Evolutionary conservation across 1,140 invertebrate genomes (phyloP).

Genomic region (Pomacea maculata): DNA sequence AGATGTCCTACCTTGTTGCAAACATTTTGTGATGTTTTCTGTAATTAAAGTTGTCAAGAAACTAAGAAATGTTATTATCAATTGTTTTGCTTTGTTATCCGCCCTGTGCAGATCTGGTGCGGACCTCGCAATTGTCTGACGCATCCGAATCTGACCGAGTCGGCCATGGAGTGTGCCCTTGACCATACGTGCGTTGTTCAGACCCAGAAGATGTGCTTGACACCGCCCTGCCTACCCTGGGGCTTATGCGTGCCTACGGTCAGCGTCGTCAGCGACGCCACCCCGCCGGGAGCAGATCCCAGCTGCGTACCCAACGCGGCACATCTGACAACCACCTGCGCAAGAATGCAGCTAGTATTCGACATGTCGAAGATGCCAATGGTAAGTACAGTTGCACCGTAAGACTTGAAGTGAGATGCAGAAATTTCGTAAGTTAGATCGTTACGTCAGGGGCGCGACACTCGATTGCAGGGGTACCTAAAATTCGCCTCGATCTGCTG

Average conservation of each 20-base stretch:
- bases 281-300: constrained; percentile 76
- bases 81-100: no score
- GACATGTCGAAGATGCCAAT: constrained; percentile 70
- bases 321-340: constrained; percentile 76
- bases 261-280: constrained; percentile 77
- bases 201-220: constrained; percentile 73
- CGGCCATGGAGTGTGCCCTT: constrained; percentile 41
- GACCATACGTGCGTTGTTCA: constrained; percentile 58
- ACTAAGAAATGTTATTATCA: no score
- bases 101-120: constrained; percentile 59
- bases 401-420: not conserved
- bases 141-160: constrained; percentile 52
- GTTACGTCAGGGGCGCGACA: no score
- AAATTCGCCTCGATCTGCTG: no score
- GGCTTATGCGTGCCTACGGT: constrained; percentile 80
- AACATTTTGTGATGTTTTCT: not conserved
- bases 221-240: constrained; percentile 78
- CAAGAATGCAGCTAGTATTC: constrained; percentile 77
- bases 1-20: no score
- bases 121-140: constrained; percentile 59
- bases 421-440: no score
- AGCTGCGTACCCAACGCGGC: constrained; percentile 83
- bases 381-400: constrained; percentile 42
- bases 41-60: not conserved
- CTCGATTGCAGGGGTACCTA: not conserved